Conservation (phyloP, 2,113 vertebrate genomes). For the Willisornis vidua region DNA sequence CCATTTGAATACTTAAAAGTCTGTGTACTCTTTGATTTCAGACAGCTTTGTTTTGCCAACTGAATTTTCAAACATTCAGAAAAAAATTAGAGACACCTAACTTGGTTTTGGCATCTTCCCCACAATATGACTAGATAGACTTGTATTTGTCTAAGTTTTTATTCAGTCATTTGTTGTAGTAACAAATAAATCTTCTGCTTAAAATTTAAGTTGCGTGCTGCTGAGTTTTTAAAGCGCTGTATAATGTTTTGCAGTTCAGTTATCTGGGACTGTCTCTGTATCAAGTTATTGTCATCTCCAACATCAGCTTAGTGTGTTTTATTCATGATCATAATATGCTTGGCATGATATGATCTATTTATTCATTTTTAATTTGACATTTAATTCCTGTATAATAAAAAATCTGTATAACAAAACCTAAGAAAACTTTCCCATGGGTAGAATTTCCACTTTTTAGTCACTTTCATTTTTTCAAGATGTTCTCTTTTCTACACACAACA, state of each 20-base stretch:
- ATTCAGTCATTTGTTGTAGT: background rate
- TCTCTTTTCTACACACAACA: background rate
- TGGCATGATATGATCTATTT: background rate
- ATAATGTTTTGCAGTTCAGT: background rate
- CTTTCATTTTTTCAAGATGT: background rate
- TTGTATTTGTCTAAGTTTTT: background rate
- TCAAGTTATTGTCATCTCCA: background rate
- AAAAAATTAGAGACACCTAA: background rate
- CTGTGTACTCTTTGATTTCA: conserved; percentile 21
- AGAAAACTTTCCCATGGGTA: background rate
- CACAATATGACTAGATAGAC: background rate
- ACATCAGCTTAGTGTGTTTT: background rate
- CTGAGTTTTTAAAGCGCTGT: background rate
- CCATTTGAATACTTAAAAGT: background rate
- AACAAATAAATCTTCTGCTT: background rate
- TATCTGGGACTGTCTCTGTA: background rate
- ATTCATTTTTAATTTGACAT: background rate
- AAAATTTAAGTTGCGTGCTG: background rate
- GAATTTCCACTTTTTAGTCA: background rate
- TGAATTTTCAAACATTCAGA: background rate
- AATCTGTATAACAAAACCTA: background rate
- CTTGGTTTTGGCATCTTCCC: background rate
- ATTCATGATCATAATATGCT: background rate
- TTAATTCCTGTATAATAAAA: background rate
- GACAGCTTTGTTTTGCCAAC: conserved; percentile 15